A percentile compares a stretch with the other conserved stretches of the same genome.
Evolutionary conservation across 2,888 invertebrate genomes (phyloP).

Genomic region (Drosophila rellima): DNA sequence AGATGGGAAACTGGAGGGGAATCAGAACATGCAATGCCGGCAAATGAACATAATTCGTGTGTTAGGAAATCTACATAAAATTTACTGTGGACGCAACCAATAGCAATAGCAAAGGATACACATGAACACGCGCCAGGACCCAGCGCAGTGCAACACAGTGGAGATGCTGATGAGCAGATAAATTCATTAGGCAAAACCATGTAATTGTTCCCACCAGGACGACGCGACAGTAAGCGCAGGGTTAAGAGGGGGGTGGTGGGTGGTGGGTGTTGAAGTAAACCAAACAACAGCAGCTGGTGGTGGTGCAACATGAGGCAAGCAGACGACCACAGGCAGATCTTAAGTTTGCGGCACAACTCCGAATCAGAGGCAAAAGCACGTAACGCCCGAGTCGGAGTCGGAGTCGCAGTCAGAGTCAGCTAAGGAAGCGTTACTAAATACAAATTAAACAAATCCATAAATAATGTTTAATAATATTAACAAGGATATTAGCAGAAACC

Average conservation of each 20-base stretch:
- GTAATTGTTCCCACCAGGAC: conserved; percentile 85
- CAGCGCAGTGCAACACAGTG: conserved; percentile 44
- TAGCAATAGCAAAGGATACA: conserved; percentile 13
- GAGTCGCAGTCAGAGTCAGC: conserved; percentile 20
- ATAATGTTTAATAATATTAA: conserved; percentile 85
- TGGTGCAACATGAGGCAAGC: conserved; percentile 48
- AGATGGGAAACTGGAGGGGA: conserved; percentile 23
- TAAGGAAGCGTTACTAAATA: conserved; percentile 83
- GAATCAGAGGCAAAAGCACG: conserved; percentile 49
- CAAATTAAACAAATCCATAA: conserved; percentile 86
- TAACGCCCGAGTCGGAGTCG: conserved; percentile 20
- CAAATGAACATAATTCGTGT: conserved; percentile 84
- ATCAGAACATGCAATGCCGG: conserved; percentile 68
- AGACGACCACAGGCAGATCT: conserved; percentile 73
- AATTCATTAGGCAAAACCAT: conserved; percentile 86
- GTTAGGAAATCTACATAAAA: conserved; percentile 84
- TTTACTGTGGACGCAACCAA: conserved; percentile 71
- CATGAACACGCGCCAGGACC: conserved; percentile 37
- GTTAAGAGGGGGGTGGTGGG: neutral
- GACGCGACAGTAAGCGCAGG: conserved; percentile 55
- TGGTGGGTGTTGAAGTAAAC: conserved; percentile 12
- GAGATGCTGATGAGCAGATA: conserved; percentile 85
- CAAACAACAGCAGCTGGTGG: conserved; percentile 39
- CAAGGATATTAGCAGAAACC: conserved; percentile 83
- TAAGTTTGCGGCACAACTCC: conserved; percentile 57